These are phyloP conservation scores for Ctena decussata DNA, from an alignment of 2,888 invertebrate species.

Conservation along the genomic window DNA sequence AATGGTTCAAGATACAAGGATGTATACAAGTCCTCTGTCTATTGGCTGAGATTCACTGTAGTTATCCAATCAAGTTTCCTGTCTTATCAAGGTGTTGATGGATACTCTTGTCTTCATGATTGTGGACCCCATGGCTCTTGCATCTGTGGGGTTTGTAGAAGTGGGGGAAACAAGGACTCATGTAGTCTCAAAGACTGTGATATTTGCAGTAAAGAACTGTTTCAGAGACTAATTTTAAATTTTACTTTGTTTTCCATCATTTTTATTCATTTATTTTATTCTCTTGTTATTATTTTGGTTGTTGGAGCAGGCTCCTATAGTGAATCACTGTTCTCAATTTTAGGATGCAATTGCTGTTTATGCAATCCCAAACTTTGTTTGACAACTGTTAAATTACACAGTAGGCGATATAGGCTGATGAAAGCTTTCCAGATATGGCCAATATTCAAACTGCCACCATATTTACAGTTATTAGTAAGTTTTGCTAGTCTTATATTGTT, in stretches of 20 bases:
- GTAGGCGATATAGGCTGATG: slow-evolving; percentile 47
- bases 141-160: slow-evolving; percentile 82
- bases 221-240: slow-evolving; percentile 54
- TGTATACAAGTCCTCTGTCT: slow-evolving; percentile 66
- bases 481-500: slow-evolving; percentile 54
- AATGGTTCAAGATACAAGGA: slow-evolving; percentile 74
- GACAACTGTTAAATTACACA: background rate
- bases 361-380: slow-evolving; percentile 75
- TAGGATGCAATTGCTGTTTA: slow-evolving; percentile 81
- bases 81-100: slow-evolving; percentile 66
- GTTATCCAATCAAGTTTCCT: slow-evolving; percentile 69
- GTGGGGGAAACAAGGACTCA: slow-evolving; percentile 76
- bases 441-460: slow-evolving; percentile 73
- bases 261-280: slow-evolving; percentile 70
- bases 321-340: slow-evolving; percentile 63
- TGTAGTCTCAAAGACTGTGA: slow-evolving; percentile 62
- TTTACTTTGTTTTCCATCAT: slow-evolving; percentile 51
- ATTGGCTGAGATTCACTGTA: slow-evolving; percentile 68
- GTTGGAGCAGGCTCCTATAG: slow-evolving; percentile 69
- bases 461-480: slow-evolving; percentile 69
- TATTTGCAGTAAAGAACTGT: slow-evolving; percentile 71
- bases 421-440: slow-evolving; percentile 65
- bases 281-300: slow-evolving; percentile 73
- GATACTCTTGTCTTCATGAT: slow-evolving; percentile 82
- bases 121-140: slow-evolving; percentile 84